These are phyloP conservation scores for Drosophila malerkotliana DNA, from an alignment of 1,140 invertebrate species.

Conservation along the genomic window DNA sequence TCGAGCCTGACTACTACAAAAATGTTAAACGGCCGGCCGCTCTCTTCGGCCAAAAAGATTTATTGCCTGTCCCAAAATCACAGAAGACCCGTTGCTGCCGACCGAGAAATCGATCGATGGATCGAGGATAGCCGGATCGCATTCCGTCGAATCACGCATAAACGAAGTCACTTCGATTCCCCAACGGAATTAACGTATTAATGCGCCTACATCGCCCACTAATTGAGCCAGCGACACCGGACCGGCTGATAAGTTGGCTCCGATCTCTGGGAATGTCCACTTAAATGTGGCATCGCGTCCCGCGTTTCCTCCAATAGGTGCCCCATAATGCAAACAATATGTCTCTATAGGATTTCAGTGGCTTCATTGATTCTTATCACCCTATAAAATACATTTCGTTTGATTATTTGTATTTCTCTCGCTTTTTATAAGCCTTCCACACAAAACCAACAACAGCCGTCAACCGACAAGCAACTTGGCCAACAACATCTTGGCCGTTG, in stretches of 20 bases:
- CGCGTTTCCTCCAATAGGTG: slow-evolving; percentile 27
- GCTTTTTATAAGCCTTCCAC: slow-evolving; percentile 58
- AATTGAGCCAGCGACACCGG: slow-evolving; percentile 72
- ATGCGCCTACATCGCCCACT: slow-evolving; percentile 81
- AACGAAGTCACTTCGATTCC: slow-evolving; percentile 57
- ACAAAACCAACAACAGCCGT: neutral
- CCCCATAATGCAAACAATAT: slow-evolving; percentile 84
- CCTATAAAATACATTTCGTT: slow-evolving; percentile 84
- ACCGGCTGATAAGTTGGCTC: slow-evolving; percentile 44
- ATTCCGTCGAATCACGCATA: slow-evolving; percentile 74
- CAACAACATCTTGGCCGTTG: slow-evolving; percentile 17
- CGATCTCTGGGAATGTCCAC: slow-evolving; percentile 30
- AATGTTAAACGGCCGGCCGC: slow-evolving; percentile 63
- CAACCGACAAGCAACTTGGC: neutral
- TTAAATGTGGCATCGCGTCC: slow-evolving; percentile 10
- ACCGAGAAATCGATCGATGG: slow-evolving; percentile 37
- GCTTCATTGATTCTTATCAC: slow-evolving; percentile 84
- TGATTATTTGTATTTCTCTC: slow-evolving; percentile 83
- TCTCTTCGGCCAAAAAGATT: slow-evolving; percentile 59
- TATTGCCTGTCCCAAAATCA: slow-evolving; percentile 78
- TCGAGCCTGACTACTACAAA: slow-evolving; percentile 57
- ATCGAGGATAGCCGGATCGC: slow-evolving; percentile 28
- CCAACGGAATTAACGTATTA: slow-evolving; percentile 70
- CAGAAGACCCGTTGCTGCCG: slow-evolving; percentile 72
- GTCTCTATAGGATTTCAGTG: slow-evolving; percentile 84